Base-by-base conservation (phyloP, 2,113 vertebrate genomes). In the Cyanoliseus patagonus region DNA sequence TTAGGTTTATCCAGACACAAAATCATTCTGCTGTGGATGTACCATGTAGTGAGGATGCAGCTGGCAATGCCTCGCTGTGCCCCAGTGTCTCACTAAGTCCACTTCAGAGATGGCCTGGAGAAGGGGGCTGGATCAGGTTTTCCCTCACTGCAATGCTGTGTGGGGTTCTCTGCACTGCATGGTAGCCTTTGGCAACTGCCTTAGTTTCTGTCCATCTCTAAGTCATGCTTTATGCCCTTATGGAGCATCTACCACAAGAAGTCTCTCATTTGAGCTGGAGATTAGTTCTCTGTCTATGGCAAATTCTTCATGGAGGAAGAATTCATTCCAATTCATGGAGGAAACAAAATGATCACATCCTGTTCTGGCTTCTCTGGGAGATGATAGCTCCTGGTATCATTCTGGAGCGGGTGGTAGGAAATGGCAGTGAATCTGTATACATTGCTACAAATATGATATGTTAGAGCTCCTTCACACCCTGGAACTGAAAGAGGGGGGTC, bases 351-450 rank as follows among this genome's bases (percentile, higher is more conserved):
- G 13, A 31, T 33, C 59, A 9, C 49, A 6, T 10, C 7, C 5
- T 6, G 11, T 76, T 88, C 19, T 3, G 17, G 17, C 24, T 47
- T 90, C 57, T 83, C 51, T 33, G 37, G 13, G 61, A 35, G 53
- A 4, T 3, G 2, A 5, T 0, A 1, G 46, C 41, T 88, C 74
- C 83, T 72, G 39, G 25, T 78, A 2, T 52, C 7, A 0, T 31
- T 52, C 31, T 66, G 75, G 24, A 76, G 52, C 0, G 4, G 14
- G 24, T 0, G 1, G 16, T 61, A 11, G 64, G 59, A 67, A 31
- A 27, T 18, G 35, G 9, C n/a, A 59, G 33, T 39, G 64, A 17
- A 44, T 49, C 49, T 49, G 53, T 13, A 13, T 35, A 8, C 30
- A 13, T 30, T 6, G 5, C 17, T 35, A 61, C 57, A 51, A 7